These are phyloP conservation scores for Rotaria macrura DNA, from an alignment of 2,888 invertebrate species.

Conservation along the genomic window DNA sequence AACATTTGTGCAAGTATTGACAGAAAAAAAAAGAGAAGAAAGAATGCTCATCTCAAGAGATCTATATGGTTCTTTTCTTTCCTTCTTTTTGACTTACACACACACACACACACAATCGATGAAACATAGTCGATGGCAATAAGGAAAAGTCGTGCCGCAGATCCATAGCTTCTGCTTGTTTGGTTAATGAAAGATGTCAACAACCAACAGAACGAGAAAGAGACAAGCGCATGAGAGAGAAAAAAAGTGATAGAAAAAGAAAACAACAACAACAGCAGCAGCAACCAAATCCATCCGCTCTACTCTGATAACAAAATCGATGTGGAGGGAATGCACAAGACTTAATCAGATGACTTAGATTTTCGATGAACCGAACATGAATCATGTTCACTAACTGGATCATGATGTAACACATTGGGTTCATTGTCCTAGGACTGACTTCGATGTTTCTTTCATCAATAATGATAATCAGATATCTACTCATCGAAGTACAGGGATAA, in stretches of 20 bases:
- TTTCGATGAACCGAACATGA: not conserved
- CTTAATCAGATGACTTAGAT: not conserved
- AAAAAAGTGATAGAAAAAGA: not conserved
- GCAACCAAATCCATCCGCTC: not conserved
- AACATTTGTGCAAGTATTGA: not conserved
- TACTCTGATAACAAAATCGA: not conserved
- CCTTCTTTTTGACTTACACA: not conserved
- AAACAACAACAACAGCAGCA: conserved; percentile 6
- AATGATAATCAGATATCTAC: not conserved
- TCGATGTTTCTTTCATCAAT: not conserved
- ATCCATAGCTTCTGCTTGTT: not conserved
- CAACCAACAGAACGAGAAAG: not conserved
- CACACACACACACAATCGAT: not conserved
- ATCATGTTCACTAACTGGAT: not conserved
- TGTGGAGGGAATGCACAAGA: not conserved
- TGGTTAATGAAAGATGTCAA: not conserved
- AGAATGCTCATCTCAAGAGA: conserved; percentile 7
- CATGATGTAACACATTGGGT: too few relatives aligned
- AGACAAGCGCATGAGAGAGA: not conserved
- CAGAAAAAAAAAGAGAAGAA: not conserved
- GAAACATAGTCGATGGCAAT: not conserved
- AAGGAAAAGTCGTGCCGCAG: not conserved
- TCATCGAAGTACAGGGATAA: not conserved
- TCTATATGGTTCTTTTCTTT: not conserved
- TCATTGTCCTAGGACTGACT: not conserved